Evolutionary conservation across 2,797 vertebrate genomes (phyloP).

Genomic region (Florisuga fusca): DNA sequence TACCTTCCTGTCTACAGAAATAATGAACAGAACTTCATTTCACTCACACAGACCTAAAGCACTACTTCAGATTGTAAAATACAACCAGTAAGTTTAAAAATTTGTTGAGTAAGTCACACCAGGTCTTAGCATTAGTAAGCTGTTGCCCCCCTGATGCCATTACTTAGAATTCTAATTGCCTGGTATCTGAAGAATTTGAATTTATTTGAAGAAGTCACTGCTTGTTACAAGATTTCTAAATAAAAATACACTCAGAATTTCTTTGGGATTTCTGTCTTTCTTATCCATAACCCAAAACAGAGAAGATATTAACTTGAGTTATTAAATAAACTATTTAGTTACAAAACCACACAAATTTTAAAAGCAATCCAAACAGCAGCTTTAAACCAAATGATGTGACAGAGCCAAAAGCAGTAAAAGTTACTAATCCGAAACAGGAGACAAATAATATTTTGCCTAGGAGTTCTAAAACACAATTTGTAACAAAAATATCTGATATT

Average conservation of each 20-base stretch:
- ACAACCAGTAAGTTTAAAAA: neutral
- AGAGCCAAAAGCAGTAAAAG: neutral
- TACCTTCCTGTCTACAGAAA: neutral
- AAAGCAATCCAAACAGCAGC: neutral
- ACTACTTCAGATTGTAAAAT: neutral
- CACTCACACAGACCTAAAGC: neutral
- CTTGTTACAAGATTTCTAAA: neutral
- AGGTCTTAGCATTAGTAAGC: neutral
- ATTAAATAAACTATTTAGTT: neutral
- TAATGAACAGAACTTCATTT: neutral
- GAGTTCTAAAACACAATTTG: neutral
- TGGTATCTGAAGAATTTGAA: neutral
- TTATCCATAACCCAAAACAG: neutral
- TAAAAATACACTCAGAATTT: neutral
- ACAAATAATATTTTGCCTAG: neutral
- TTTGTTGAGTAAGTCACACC: neutral
- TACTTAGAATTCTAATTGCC: neutral
- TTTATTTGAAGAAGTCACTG: neutral
- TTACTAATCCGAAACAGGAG: slow-evolving; percentile 22
- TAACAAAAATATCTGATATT: neutral
- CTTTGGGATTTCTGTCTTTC: neutral
- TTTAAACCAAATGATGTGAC: neutral
- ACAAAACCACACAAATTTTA: neutral
- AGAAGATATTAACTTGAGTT: neutral
- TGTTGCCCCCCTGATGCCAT: accelerated